Percentiles rank a stretch among this genome's conserved stretches.
phyloP scores from a whole-genome alignment of 2,113 vertebrate genomes.

The Bombycilla garrulus region DNA sequence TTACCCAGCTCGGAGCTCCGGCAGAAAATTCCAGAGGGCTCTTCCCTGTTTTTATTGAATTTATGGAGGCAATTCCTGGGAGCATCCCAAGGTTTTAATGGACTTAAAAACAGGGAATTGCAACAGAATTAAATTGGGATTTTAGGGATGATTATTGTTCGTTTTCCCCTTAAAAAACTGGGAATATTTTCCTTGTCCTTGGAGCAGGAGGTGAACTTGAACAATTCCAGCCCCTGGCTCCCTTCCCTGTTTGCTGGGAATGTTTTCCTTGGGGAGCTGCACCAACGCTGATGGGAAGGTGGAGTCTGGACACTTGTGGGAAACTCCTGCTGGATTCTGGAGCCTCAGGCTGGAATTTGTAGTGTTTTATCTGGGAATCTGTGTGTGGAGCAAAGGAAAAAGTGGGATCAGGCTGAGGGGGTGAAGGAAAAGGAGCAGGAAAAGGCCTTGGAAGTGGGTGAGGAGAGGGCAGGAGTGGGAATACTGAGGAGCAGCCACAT shows the following conservation, averaged over 20 bases:
- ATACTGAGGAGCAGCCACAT: background rate
- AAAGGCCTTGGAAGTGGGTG: background rate
- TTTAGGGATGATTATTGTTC: background rate
- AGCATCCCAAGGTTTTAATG: fast-evolving
- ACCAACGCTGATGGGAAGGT: background rate
- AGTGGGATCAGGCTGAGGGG: too few species aligned
- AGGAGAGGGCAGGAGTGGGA: background rate
- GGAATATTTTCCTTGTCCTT: background rate
- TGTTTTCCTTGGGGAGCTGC: background rate
- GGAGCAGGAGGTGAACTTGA: background rate
- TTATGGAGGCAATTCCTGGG: background rate
- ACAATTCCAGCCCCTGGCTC: background rate
- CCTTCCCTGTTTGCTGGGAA: background rate
- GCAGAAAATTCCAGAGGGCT: background rate
- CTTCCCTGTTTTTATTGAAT: background rate
- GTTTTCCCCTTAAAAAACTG: background rate
- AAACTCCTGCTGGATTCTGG: background rate
- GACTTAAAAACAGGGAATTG: background rate
- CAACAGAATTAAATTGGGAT: fast-evolving
- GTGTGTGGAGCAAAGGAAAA: background rate
- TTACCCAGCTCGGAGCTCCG: background rate
- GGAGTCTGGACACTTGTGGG: background rate
- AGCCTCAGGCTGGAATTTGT: background rate
- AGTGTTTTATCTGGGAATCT: background rate
- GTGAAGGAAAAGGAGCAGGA: background rate